A percentile compares a stretch with the other conserved stretches of the same genome.
These are phyloP conservation scores for Mustela nigripes DNA, from an alignment of 2,113 vertebrate genomes.

Conservation along the genomic window DNA sequence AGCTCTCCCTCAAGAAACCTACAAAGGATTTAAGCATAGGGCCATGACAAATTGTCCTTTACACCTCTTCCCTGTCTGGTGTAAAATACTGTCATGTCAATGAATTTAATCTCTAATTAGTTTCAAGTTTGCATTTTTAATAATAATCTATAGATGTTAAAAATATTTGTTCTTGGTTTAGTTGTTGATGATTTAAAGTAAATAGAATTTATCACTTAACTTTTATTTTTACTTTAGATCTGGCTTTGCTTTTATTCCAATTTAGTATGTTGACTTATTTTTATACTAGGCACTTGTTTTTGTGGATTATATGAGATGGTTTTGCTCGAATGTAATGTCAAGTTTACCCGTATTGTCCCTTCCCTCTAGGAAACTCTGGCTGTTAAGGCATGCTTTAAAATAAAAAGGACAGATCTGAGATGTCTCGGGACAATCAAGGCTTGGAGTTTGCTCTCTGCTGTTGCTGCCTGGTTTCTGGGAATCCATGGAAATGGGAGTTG, in stretches of 20 bases:
- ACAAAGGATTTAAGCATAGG: slow-evolving; percentile 7
- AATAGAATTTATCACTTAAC: not conserved
- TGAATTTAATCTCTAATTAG: slow-evolving; percentile 16
- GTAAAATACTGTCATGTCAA: not conserved
- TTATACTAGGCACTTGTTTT: not conserved
- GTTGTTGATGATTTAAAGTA: slow-evolving; percentile 8
- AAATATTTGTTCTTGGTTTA: slow-evolving; percentile 8
- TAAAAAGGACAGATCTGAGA: not conserved
- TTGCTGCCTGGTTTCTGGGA: not conserved
- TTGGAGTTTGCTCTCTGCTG: not conserved
- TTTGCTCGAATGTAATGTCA: not conserved
- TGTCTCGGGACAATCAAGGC: not conserved
- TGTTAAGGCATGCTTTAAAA: not conserved
- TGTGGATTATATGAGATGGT: not conserved
- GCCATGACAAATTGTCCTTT: slow-evolving; percentile 44
- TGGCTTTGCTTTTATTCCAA: slow-evolving; percentile 30
- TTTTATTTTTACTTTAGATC: slow-evolving; percentile 44
- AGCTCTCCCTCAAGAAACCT: not conserved
- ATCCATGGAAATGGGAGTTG: not conserved
- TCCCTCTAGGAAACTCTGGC: not conserved
- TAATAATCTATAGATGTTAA: slow-evolving; percentile 5
- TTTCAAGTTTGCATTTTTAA: slow-evolving; percentile 7
- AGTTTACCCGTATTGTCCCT: not conserved
- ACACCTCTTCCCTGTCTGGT: not conserved
- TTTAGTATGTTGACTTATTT: not conserved